phyloP scores from a whole-genome alignment of 1,140 invertebrate species.

The Chrysoperla carnea region DNA sequence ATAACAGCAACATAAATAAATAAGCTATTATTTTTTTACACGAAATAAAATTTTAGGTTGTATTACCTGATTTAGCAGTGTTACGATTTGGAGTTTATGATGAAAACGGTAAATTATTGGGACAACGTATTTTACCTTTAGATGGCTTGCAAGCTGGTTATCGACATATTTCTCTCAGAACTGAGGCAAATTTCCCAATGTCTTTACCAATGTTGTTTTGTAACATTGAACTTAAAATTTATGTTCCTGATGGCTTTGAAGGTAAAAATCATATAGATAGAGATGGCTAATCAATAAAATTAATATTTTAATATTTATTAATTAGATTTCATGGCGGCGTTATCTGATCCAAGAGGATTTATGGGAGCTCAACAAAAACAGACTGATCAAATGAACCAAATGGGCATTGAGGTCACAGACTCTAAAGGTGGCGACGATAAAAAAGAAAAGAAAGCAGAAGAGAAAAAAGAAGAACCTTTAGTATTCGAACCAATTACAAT shows the following conservation, averaged over 20 bases:
- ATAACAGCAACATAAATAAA: no score
- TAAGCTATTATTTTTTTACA: no score
- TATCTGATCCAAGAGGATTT: constrained; percentile 90
- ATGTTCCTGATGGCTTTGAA: constrained; percentile 97
- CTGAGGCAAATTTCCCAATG: constrained; percentile 98
- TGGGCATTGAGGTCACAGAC: constrained; percentile 66
- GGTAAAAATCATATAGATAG: constrained; percentile 29
- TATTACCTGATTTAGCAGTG: constrained; percentile 94
- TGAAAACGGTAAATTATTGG: constrained; percentile 91
- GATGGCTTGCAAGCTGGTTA: constrained; percentile 96
- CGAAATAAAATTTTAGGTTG: constrained; percentile 40
- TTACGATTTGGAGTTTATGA: constrained; percentile 97
- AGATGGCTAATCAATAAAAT: constrained; percentile 1
- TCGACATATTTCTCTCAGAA: constrained; percentile 90
- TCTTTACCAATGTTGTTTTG: constrained; percentile 97
- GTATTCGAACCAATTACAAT: constrained; percentile 86
- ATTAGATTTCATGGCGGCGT: constrained; percentile 86
- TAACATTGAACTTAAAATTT: constrained; percentile 98
- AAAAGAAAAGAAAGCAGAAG: constrained; percentile 42
- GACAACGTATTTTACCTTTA: constrained; percentile 91
- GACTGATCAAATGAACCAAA: constrained; percentile 80
- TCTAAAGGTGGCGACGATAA: constrained; percentile 11
- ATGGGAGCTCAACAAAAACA: constrained; percentile 76
- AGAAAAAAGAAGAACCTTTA: constrained; percentile 51
- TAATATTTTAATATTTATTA: constrained; percentile 5